phyloP scores from a whole-genome alignment of 2,113 vertebrate genomes.

The Echinops telfairi region DNA sequence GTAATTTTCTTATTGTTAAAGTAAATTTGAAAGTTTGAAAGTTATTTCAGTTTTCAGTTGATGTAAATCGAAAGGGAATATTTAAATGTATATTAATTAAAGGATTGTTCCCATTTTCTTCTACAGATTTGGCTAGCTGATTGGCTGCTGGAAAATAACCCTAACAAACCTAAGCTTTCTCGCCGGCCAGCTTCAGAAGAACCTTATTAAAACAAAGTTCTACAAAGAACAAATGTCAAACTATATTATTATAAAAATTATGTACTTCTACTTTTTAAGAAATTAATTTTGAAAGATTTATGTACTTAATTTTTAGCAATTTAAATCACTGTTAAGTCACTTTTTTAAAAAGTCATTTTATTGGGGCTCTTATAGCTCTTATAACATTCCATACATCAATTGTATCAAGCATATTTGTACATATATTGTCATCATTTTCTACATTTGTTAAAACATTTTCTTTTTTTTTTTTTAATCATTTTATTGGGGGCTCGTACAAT shows the following conservation, averaged over 20 bases:
- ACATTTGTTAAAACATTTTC: too few relatives aligned
- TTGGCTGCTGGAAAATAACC: slow-evolving; percentile 95
- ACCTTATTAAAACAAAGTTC: slow-evolving; percentile 53
- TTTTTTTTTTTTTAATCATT: too few relatives aligned
- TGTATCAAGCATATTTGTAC: too few relatives aligned
- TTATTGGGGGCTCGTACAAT: too few relatives aligned
- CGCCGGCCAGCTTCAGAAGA: slow-evolving; percentile 76
- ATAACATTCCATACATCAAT: too few relatives aligned
- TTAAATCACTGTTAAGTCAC: too few relatives aligned
- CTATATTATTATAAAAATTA: neutral
- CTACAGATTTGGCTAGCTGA: slow-evolving; percentile 95
- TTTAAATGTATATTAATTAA: slow-evolving; percentile 63
- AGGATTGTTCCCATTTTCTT: slow-evolving; percentile 64
- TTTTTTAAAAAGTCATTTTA: too few relatives aligned
- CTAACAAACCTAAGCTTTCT: slow-evolving; percentile 90
- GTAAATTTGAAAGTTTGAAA: slow-evolving; percentile 5
- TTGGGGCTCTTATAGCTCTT: too few relatives aligned
- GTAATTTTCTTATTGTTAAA: slow-evolving; percentile 23
- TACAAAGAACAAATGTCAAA: slow-evolving; percentile 34
- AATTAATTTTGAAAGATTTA: too few relatives aligned
- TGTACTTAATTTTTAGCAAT: too few relatives aligned
- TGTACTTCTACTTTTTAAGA: neutral
- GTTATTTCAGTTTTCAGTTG: neutral
- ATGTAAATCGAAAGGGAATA: slow-evolving; percentile 52
- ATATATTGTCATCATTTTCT: too few relatives aligned